A percentile compares a stretch with the other conserved stretches of the same genome.
Evolutionary conservation across 2,113 vertebrate genomes (phyloP).

Genomic region (Sylvilagus bachmani): DNA sequence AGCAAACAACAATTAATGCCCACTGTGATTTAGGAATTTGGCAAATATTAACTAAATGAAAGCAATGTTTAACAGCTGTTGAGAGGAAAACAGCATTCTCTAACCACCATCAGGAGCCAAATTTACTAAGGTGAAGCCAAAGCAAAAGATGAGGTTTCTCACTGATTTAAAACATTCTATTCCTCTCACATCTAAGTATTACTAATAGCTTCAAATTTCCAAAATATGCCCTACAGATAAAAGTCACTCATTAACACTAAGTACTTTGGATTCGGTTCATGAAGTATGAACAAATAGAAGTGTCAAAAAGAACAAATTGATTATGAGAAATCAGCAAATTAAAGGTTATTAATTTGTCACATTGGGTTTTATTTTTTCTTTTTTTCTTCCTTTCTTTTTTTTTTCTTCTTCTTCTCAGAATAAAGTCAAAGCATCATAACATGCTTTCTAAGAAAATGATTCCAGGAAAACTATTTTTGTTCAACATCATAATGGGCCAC

Average conservation of each 20-base stretch:
- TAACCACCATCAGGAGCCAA: background rate
- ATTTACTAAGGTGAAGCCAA: background rate
- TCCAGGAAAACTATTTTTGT: conserved; percentile 67
- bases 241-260: background rate
- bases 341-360: background rate
- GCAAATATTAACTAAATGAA: conserved; percentile 1
- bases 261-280: background rate
- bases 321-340: background rate
- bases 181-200: background rate
- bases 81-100: background rate
- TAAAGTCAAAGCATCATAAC: conserved; percentile 37
- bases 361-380: background rate
- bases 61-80: background rate
- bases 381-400: background rate
- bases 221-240: conserved; percentile 25
- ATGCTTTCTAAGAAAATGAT: conserved; percentile 64
- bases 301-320: background rate
- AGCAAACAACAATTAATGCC: background rate
- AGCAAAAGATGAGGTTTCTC: background rate
- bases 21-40: background rate
- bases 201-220: background rate
- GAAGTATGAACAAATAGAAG: background rate
- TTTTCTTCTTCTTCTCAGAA: background rate
- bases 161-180: background rate
- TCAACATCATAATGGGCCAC: conserved; percentile 59